A percentile compares a stretch with the other conserved stretches of the same genome.
These are phyloP conservation scores for Delphinus delphis DNA, from an alignment of 2,113 vertebrate species.

Conservation along the genomic window DNA sequence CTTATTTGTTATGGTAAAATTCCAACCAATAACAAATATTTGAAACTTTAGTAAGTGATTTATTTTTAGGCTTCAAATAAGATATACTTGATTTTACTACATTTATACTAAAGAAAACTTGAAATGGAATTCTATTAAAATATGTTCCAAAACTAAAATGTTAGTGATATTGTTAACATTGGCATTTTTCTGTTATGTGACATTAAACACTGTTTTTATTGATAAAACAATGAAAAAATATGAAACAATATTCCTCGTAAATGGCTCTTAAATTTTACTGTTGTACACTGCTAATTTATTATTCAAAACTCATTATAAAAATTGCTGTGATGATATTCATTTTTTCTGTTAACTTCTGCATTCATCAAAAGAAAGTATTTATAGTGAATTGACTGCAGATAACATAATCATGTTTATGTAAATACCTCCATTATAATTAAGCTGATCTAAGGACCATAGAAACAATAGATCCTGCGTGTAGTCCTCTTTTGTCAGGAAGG, in stretches of 20 bases:
- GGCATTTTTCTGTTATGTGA: not conserved
- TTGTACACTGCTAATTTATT: conserved; percentile 45
- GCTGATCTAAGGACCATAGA: not conserved
- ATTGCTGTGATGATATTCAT: conserved; percentile 44
- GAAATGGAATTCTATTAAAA: not conserved
- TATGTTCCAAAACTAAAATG: not conserved
- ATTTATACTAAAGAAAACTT: not conserved
- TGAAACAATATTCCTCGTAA: not conserved
- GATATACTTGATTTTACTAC: not conserved
- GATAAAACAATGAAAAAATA: not conserved
- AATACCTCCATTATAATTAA: not conserved
- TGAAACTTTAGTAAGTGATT: not conserved
- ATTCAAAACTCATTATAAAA: conserved; percentile 48
- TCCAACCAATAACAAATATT: not conserved
- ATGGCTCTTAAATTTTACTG: not conserved
- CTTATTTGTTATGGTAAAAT: not conserved
- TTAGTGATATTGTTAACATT: not conserved
- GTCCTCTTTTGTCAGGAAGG: conserved; percentile 15
- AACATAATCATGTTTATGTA: not conserved
- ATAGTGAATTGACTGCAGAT: not conserved
- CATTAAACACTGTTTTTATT: not conserved
- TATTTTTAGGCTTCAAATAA: not conserved
- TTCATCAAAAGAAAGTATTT: conserved; percentile 37
- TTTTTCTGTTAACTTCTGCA: conserved; percentile 18
- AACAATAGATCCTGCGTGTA: not conserved